Evolutionary conservation across 2,888 invertebrate genomes (phyloP).

Genomic region (Patella depressa): DNA sequence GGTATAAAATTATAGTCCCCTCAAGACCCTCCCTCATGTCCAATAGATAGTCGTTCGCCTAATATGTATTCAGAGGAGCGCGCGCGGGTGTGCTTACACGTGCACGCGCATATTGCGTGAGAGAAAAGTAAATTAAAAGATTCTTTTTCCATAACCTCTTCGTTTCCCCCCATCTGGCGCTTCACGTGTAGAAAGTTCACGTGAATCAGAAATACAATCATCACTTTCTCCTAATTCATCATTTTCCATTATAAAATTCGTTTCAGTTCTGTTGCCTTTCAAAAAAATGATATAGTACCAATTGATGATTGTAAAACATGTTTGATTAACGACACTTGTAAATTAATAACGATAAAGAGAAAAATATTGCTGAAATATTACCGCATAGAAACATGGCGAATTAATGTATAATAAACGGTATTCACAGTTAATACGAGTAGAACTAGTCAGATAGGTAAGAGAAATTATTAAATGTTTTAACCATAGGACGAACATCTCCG

Average conservation of each 20-base stretch:
- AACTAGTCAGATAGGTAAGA: too few species aligned
- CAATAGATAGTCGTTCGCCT: slow-evolving; percentile 20
- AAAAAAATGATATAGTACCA: too few species aligned
- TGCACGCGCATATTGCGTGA: slow-evolving; percentile 32
- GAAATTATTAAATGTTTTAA: too few species aligned
- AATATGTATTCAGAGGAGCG: slow-evolving; percentile 34
- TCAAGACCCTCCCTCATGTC: slow-evolving; percentile 21
- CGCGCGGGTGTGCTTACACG: slow-evolving; percentile 31
- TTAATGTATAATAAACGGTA: too few species aligned
- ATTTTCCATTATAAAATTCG: background rate
- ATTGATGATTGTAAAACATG: too few species aligned
- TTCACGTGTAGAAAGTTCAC: background rate
- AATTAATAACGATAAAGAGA: too few species aligned
- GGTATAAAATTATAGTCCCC: slow-evolving; percentile 17
- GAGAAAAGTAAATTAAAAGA: slow-evolving; percentile 21
- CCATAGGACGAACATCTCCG: too few species aligned
- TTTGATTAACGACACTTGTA: too few species aligned
- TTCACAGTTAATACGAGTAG: too few species aligned
- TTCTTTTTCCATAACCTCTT: slow-evolving; percentile 3
- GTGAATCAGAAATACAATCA: background rate
- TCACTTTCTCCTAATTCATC: slow-evolving; percentile 3
- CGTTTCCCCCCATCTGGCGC: background rate
- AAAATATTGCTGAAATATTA: too few species aligned
- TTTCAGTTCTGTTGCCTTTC: too few species aligned
- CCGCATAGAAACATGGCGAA: too few species aligned